Conservation (phyloP, 2,888 invertebrate species). For the Macaria notata region DNA sequence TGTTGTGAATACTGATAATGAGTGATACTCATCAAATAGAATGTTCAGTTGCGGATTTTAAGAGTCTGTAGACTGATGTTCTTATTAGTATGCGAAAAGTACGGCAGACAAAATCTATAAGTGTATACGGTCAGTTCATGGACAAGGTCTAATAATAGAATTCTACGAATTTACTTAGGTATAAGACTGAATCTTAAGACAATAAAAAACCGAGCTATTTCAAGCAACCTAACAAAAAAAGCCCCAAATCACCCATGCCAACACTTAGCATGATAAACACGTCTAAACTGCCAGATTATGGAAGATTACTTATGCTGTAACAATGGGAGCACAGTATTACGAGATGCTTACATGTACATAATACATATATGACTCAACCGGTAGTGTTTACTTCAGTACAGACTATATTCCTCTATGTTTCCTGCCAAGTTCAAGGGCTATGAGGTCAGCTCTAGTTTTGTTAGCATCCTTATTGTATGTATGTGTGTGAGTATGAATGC, state of each 20-base stretch:
- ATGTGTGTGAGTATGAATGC: neutral
- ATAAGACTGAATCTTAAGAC: too few relatives aligned
- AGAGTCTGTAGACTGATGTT: too few relatives aligned
- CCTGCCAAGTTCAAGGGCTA: conserved; percentile 27
- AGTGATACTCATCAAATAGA: too few relatives aligned
- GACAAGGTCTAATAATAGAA: too few relatives aligned
- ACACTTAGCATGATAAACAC: neutral
- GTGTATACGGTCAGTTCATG: too few relatives aligned
- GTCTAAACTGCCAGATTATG: conserved; percentile 9
- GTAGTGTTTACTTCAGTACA: conserved; percentile 13
- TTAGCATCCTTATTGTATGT: neutral
- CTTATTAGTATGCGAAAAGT: too few relatives aligned
- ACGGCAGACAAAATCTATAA: too few relatives aligned
- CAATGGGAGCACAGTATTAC: conserved; percentile 7
- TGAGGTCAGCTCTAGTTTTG: conserved; percentile 19
- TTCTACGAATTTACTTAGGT: too few relatives aligned
- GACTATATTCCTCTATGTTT: conserved; percentile 14
- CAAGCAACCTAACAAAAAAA: too few relatives aligned
- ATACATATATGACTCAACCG: conserved; percentile 20
- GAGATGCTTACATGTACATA: conserved; percentile 1
- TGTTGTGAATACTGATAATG: too few relatives aligned
- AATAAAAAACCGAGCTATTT: too few relatives aligned
- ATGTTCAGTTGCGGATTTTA: too few relatives aligned
- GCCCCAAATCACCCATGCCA: neutral
- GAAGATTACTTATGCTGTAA: conserved; percentile 13